Evolutionary conservation across 1,140 invertebrate species (phyloP).

Genomic region (Coptotermes formosanus): DNA sequence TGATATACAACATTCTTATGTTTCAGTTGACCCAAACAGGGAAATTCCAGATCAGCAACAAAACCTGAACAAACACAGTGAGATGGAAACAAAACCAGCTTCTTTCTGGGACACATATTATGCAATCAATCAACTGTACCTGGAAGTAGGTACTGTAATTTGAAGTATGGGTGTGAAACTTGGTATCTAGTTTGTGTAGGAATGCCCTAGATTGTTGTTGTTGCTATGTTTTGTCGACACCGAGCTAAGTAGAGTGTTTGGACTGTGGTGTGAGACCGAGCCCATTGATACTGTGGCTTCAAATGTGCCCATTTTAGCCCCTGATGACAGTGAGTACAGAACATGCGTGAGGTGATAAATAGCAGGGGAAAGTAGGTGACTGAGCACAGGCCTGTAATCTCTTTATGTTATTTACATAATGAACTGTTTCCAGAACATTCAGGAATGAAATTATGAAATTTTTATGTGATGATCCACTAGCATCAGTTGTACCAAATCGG

Average conservation of each 20-base stretch:
- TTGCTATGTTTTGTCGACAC: too few relatives aligned
- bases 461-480: too few relatives aligned
- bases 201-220: not conserved
- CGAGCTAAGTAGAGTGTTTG: not conserved
- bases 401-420: too few relatives aligned
- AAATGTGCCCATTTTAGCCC: too few relatives aligned
- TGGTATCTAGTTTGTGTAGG: not conserved
- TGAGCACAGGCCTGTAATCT: too few relatives aligned
- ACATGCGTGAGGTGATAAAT: too few relatives aligned
- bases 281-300: too few relatives aligned
- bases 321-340: too few relatives aligned
- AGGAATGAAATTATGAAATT: too few relatives aligned
- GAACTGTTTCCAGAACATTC: too few relatives aligned
- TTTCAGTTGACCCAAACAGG: slow-evolving; percentile 33
- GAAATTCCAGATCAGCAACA: not conserved
- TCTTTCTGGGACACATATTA: slow-evolving; percentile 89
- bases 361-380: too few relatives aligned
- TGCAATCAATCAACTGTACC: slow-evolving; percentile 82
- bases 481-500: too few relatives aligned
- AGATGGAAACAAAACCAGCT: slow-evolving; percentile 43
- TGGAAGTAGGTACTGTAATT: slow-evolving; percentile 65
- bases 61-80: not conserved
- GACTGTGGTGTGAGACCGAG: not conserved
- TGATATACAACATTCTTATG: not conserved
- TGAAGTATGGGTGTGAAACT: not conserved